phyloP scores from a whole-genome alignment of 2,797 vertebrate species.

The Pampus argenteus region DNA sequence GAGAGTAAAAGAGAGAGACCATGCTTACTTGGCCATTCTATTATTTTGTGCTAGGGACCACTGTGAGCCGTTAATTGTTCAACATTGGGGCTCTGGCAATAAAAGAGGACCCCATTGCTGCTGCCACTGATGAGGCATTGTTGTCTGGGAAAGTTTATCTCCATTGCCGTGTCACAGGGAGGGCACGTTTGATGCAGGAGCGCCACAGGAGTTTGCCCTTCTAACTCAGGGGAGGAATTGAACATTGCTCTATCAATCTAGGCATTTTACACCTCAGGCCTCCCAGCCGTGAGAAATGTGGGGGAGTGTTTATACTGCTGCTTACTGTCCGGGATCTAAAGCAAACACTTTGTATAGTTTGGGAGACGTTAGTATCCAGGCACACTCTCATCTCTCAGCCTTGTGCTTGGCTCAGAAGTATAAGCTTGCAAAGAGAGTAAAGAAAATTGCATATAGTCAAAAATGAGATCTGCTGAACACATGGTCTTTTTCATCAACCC shows the following conservation, averaged over 20 bases:
- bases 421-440: neutral
- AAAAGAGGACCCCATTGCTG: slow-evolving; percentile 74
- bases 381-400: slow-evolving; percentile 27
- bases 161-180: slow-evolving; percentile 74
- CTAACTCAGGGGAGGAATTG: slow-evolving; percentile 79
- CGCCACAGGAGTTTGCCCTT: slow-evolving; percentile 81
- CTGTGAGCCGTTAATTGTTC: slow-evolving; percentile 83
- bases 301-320: slow-evolving; percentile 81
- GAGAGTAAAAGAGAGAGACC: slow-evolving; percentile 39
- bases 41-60: slow-evolving; percentile 60
- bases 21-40: slow-evolving; percentile 69
- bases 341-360: slow-evolving; percentile 57
- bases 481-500: slow-evolving; percentile 49
- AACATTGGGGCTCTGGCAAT: slow-evolving; percentile 66
- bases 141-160: slow-evolving; percentile 82
- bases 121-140: slow-evolving; percentile 79
- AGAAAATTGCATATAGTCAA: slow-evolving; percentile 17
- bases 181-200: slow-evolving; percentile 74
- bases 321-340: slow-evolving; percentile 75
- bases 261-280: slow-evolving; percentile 80
- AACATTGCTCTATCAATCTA: slow-evolving; percentile 84
- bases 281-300: slow-evolving; percentile 81
- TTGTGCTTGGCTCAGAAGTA: slow-evolving; percentile 15
- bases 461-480: slow-evolving; percentile 26
- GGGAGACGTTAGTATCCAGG: slow-evolving; percentile 34